Evolutionary conservation across 2,888 invertebrate genomes (phyloP), one percentile per base, ranked within the genome.

Genomic region (Mythimna lalbum): DNA sequence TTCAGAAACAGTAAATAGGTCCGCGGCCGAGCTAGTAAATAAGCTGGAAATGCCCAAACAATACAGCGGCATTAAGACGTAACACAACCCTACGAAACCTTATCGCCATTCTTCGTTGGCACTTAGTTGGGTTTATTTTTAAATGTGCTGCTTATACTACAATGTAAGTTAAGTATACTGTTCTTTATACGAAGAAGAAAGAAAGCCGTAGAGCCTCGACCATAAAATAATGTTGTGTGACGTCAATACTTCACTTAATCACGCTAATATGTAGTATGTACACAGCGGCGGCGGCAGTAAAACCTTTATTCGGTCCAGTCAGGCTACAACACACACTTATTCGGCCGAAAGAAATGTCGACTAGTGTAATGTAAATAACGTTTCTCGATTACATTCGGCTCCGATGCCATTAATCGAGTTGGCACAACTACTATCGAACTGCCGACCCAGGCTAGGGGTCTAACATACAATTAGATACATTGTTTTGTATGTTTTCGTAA

Each of bases 391-490:
- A 79, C 81, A 78, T 79, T 81, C 69, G 69, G 69, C 60, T 70
- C 78, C 78, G 63, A 63, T 67, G 76, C 71, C 79, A 86, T 86
- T 86, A 85, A 80, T 85, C 85, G 78, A 80, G 69, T 80, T 79
- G 65, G 66, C 73, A 73, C 75, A 72, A 77, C 69, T 80, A 68
- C 67, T 66, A 36, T 56, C 52, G 62, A 61, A 71, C 74, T 60
- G 65, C 76, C 64, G 49, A 65, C 64, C 63, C 55, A 77, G 52
- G 61, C 19, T 65, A 21, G 47, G 43, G 65, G 43, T n/a, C 56
- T 7, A 55, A 59, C 39, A 64, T 53, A 43, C 43, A 31, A 55
- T 31, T 27, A 55, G 9, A 19, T 55, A 72, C 53, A 66, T 81
- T 66, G 67, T 59, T 55, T 79, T 68, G 53, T 55, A 12, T 60